phyloP scores from a whole-genome alignment of 2,888 invertebrate species.

The Gryllus longicercus region DNA sequence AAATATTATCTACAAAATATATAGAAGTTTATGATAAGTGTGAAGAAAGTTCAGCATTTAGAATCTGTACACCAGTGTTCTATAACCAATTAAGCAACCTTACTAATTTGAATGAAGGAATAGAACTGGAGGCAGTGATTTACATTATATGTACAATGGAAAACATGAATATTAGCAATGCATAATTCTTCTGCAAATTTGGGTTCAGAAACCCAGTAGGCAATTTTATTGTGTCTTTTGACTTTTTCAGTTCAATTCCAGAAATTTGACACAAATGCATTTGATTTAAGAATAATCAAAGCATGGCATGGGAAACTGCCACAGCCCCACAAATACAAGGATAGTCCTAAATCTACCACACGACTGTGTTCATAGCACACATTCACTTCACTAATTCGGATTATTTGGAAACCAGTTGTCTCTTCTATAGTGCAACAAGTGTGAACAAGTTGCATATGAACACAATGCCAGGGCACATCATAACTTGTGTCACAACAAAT shows the following conservation, averaged over 20 bases:
- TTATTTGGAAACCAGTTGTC: not conserved
- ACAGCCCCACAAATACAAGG: too few relatives aligned
- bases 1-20: slow-evolving; percentile 6
- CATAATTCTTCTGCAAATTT: not conserved
- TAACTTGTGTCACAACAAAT: not conserved
- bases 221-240: not conserved
- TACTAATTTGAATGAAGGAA: slow-evolving; percentile 6
- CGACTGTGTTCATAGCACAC: too few relatives aligned
- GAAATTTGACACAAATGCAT: not conserved
- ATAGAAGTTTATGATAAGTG: slow-evolving; percentile 11
- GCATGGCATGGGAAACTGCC: too few relatives aligned
- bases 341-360: too few relatives aligned
- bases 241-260: not conserved
- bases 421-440: not conserved
- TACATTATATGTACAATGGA: not conserved
- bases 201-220: not conserved
- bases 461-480: not conserved
- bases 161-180: not conserved
- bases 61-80: not conserved
- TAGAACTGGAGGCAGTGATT: slow-evolving; percentile 6
- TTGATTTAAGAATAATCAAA: too few relatives aligned
- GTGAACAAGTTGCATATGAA: not conserved
- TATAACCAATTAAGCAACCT: not conserved
- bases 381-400: too few relatives aligned
- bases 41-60: not conserved